Evolutionary conservation across 2,888 invertebrate genomes (phyloP).

Genomic region (Suillia variegata): DNA sequence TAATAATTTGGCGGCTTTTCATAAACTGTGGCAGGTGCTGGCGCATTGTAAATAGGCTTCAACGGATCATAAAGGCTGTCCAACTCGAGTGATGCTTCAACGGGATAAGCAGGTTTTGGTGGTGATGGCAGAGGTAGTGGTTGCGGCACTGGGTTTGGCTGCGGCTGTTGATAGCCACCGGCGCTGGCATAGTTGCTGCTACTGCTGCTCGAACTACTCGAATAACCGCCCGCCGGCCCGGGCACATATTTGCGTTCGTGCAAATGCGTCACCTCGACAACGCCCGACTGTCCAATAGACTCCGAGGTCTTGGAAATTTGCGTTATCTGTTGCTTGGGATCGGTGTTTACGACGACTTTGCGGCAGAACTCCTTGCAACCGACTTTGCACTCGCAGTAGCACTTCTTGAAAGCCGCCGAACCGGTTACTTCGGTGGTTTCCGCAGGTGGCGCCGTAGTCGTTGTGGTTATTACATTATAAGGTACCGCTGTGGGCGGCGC

Average conservation of each 20-base stretch:
- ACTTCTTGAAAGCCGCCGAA: slow-evolving; percentile 48
- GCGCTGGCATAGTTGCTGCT: too few relatives aligned
- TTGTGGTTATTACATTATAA: not conserved
- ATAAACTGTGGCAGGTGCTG: not conserved
- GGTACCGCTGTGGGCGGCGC: not conserved
- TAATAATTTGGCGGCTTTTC: not conserved
- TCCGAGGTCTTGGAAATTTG: slow-evolving; percentile 38
- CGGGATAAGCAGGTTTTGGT: slow-evolving; percentile 3
- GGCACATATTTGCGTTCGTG: slow-evolving; percentile 42
- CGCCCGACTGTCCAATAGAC: slow-evolving; percentile 32
- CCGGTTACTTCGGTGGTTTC: too few relatives aligned
- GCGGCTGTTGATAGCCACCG: not conserved
- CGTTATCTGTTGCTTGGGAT: slow-evolving; percentile 39
- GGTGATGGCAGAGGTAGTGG: not conserved
- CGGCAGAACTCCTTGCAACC: slow-evolving; percentile 54
- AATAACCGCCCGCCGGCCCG: too few relatives aligned
- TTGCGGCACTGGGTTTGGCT: not conserved
- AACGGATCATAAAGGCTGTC: not conserved
- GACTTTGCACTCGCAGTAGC: slow-evolving; percentile 51
- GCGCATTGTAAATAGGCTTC: not conserved
- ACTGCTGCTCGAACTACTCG: not conserved
- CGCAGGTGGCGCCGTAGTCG: not conserved
- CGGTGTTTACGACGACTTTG: slow-evolving; percentile 37
- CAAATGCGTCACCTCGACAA: slow-evolving; percentile 42
- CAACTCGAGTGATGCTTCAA: not conserved